phyloP scores from a whole-genome alignment of 64 coral and sea anemone species.

The Montipora cactus region DNA sequence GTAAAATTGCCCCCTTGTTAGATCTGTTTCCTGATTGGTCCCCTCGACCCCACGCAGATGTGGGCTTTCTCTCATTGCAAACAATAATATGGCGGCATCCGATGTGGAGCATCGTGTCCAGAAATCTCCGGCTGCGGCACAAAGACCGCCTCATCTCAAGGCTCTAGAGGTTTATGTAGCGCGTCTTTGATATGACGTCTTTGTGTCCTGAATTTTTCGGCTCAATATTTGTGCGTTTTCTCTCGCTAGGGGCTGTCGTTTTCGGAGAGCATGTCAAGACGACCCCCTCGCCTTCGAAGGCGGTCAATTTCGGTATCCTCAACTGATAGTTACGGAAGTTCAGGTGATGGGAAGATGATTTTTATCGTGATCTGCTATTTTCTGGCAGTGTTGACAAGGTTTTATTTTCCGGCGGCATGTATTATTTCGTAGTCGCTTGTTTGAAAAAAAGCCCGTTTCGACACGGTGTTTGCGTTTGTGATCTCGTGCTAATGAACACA shows the following conservation, averaged over 20 bases:
- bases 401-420: not conserved
- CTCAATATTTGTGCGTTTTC: conserved; percentile 52
- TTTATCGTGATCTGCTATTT: conserved; percentile 3
- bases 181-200: not conserved
- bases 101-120: conserved; percentile 91
- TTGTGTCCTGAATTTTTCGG: conserved; percentile 4
- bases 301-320: conserved; percentile 99
- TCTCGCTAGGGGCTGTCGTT: conserved; percentile 91
- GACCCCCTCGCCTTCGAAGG: conserved; percentile 96
- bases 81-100: conserved; percentile 88
- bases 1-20: not conserved
- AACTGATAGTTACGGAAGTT: conserved; percentile 98
- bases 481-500: not conserved
- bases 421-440: not conserved
- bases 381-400: not conserved
- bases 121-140: conserved; percentile 96
- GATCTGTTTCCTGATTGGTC: conserved; percentile 25
- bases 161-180: conserved; percentile 78
- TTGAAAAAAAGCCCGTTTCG: not conserved
- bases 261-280: conserved; percentile 99
- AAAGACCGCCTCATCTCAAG: conserved; percentile 90
- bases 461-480: not conserved
- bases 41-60: conserved; percentile 21
- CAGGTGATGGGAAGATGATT: conserved; percentile 79
- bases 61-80: not conserved